Evolutionary conservation across 1,140 invertebrate genomes (phyloP).

Genomic region (Nebria ingens): DNA sequence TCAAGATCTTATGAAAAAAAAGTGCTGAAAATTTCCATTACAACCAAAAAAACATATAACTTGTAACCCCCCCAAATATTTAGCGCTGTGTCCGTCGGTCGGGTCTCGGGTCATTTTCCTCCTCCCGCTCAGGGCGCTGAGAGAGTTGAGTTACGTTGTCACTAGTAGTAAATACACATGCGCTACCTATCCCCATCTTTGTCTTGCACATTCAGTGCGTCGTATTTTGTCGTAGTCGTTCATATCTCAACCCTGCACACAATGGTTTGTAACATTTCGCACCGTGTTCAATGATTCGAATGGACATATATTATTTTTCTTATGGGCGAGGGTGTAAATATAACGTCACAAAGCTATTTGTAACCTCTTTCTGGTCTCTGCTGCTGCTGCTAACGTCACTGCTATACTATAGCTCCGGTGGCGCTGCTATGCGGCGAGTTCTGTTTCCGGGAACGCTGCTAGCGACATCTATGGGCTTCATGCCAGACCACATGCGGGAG

Average conservation of each 20-base stretch:
- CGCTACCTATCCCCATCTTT: not conserved
- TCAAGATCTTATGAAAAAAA: too few species aligned
- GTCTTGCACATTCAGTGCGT: not conserved
- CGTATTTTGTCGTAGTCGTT: not conserved
- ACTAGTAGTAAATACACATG: not conserved
- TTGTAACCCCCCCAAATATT: too few species aligned
- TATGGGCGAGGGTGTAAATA: conserved; percentile 35
- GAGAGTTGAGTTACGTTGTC: too few species aligned
- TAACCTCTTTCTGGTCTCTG: too few species aligned
- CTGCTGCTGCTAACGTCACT: not conserved
- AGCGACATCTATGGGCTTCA: conserved; percentile 2
- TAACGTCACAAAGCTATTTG: conserved; percentile 37
- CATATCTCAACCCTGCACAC: conserved; percentile 3
- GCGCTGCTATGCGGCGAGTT: not conserved
- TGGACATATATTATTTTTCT: conserved; percentile 37
- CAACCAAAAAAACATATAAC: too few species aligned
- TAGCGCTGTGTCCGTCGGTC: too few species aligned
- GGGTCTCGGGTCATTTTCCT: too few species aligned
- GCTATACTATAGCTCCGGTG: not conserved
- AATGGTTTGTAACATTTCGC: conserved; percentile 8
- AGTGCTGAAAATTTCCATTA: too few species aligned
- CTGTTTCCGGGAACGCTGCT: not conserved
- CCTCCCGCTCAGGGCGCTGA: too few species aligned
- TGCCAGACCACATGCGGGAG: not conserved
- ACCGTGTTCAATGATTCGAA: conserved; percentile 35